Percentiles rank a stretch among this genome's conserved stretches.
phyloP scores from a whole-genome alignment of 2,797 vertebrate species.

The Rhabdophis nuchalis region DNA sequence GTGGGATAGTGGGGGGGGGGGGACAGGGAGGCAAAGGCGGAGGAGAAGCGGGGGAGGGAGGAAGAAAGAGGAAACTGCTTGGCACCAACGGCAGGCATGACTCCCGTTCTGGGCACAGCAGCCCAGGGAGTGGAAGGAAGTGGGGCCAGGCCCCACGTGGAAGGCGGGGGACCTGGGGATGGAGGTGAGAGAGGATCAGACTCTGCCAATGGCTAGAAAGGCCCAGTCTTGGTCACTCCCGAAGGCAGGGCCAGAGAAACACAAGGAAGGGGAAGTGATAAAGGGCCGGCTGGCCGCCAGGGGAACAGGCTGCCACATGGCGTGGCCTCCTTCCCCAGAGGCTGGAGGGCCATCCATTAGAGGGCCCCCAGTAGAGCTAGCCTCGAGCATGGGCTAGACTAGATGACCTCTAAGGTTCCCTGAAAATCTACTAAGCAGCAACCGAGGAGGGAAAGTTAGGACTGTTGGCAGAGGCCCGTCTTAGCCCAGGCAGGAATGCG shows the following conservation, averaged over 20 bases:
- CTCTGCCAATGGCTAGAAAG: not conserved
- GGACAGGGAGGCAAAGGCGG: not conserved
- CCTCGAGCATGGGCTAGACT: not conserved
- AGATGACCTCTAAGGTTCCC: not conserved
- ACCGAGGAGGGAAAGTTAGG: not conserved
- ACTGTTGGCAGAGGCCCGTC: not conserved
- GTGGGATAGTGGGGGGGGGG: rapidly evolving
- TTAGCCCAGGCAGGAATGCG: not conserved
- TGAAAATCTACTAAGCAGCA: not conserved
- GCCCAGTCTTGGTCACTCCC: not conserved
- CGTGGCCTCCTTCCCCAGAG: not conserved
- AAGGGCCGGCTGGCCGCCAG: not conserved
- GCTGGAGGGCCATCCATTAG: not conserved
- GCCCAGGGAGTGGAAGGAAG: not conserved
- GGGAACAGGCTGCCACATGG: not conserved
- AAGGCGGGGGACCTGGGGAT: not conserved
- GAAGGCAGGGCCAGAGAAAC: not conserved
- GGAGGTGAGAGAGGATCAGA: too few species aligned
- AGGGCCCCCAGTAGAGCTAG: not conserved
- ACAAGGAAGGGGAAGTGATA: not conserved
- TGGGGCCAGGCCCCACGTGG: not conserved
- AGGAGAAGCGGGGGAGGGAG: not conserved
- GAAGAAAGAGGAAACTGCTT: not conserved
- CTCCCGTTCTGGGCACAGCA: not conserved
- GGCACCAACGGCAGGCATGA: not conserved